Evolutionary conservation across 2,888 invertebrate genomes (phyloP).

Genomic region (Agrenia bidenticulata): DNA sequence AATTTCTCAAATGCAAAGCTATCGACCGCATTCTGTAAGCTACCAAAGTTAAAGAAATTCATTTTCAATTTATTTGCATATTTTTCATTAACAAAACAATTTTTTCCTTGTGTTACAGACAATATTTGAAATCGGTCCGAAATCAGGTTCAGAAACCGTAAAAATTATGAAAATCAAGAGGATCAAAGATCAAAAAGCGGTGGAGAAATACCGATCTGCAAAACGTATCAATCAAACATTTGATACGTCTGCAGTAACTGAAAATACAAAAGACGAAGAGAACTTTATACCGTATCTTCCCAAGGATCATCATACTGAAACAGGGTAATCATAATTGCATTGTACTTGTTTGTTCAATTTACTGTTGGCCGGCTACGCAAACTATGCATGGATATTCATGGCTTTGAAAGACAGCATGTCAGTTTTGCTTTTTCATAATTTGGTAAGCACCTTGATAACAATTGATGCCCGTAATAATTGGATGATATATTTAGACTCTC

Average conservation of each 20-base stretch:
- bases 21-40: slow-evolving; percentile 72
- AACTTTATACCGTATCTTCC: slow-evolving; percentile 85
- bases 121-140: slow-evolving; percentile 86
- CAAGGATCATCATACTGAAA: slow-evolving; percentile 79
- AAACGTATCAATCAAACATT: slow-evolving; percentile 59
- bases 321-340: slow-evolving; percentile 63
- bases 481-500: slow-evolving; percentile 66
- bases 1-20: slow-evolving; percentile 70
- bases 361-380: too few relatives aligned
- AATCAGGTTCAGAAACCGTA: slow-evolving; percentile 74
- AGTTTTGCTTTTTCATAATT: too few relatives aligned
- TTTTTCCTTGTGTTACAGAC: slow-evolving; percentile 65
- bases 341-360: too few relatives aligned
- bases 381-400: too few relatives aligned
- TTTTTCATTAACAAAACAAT: neutral
- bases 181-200: slow-evolving; percentile 66
- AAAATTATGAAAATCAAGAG: slow-evolving; percentile 87
- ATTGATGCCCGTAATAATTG: too few relatives aligned
- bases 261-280: slow-evolving; percentile 65
- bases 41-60: too few relatives aligned
- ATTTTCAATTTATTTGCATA: neutral
- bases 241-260: neutral
- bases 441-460: too few relatives aligned
- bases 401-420: too few relatives aligned
- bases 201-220: slow-evolving; percentile 59